Evolutionary conservation across 2,797 vertebrate species (phyloP).

Genomic region (Xenops minutus): DNA sequence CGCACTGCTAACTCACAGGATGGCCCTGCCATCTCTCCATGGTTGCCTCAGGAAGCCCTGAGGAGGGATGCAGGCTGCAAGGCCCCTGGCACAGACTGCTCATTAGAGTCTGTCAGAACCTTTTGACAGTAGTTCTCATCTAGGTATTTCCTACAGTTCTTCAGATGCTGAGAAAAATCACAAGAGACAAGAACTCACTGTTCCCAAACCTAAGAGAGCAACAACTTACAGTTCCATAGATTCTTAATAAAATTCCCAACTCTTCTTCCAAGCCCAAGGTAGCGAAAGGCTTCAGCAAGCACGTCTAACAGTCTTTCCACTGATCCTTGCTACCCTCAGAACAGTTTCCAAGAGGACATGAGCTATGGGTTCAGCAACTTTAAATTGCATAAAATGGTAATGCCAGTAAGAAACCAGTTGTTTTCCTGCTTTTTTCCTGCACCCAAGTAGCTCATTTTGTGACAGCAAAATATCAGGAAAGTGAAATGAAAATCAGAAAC

Average conservation of each 20-base stretch:
- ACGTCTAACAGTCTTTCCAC: rapidly evolving
- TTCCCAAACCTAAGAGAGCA: not conserved
- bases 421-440: not conserved
- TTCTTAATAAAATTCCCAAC: not conserved
- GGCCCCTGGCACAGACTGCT: rapidly evolving
- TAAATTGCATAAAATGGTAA: not conserved
- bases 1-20: not conserved
- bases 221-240: not conserved
- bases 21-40: rapidly evolving
- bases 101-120: not conserved
- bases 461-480: not conserved
- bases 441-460: not conserved
- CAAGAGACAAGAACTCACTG: not conserved
- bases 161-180: not conserved
- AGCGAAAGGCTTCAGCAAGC: not conserved
- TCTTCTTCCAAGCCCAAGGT: not conserved
- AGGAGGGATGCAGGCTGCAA: not conserved
- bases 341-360: not conserved
- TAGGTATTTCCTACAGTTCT: not conserved
- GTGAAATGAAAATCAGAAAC: not conserved
- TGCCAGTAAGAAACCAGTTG: not conserved
- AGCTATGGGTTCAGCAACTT: not conserved
- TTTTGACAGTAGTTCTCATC: not conserved
- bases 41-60: not conserved
- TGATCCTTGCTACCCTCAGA: not conserved